phyloP scores from a whole-genome alignment of 2,113 vertebrate species.

The Helogale parvula region DNA sequence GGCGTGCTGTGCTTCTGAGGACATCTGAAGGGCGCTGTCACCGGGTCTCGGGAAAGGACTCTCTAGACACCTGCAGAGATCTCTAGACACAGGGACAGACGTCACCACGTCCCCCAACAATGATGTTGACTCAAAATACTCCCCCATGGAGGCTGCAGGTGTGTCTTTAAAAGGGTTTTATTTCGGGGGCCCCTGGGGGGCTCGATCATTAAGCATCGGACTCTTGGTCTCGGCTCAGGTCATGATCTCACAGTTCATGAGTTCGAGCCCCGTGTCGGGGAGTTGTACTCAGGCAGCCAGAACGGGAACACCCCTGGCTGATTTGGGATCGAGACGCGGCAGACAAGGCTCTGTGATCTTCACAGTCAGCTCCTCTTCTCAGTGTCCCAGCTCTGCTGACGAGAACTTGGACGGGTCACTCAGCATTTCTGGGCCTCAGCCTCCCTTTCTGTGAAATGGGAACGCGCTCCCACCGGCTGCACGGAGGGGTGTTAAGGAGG shows the following conservation, averaged over 20 bases:
- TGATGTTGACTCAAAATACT: accelerated
- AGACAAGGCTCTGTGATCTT: neutral
- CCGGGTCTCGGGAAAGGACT: neutral
- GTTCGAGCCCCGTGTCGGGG: too few relatives aligned
- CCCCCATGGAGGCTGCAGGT: accelerated
- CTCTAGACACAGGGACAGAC: neutral
- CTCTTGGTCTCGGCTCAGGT: too few relatives aligned
- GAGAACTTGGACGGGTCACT: neutral
- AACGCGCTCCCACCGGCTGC: too few relatives aligned
- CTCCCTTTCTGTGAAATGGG: neutral
- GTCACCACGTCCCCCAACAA: accelerated
- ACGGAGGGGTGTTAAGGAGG: accelerated
- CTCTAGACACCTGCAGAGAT: neutral
- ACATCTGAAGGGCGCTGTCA: neutral
- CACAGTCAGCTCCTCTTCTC: neutral
- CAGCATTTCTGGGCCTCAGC: neutral
- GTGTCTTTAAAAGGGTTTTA: neutral
- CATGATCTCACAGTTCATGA: too few relatives aligned
- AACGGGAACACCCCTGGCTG: neutral
- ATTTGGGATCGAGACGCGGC: accelerated
- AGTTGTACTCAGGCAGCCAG: neutral
- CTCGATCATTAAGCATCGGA: too few relatives aligned
- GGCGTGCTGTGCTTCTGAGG: neutral
- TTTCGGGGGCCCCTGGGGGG: too few relatives aligned
- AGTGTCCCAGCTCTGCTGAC: neutral